Base-by-base conservation (phyloP, 1,140 invertebrate species). In the Lasioglossum baleicum region DNA sequence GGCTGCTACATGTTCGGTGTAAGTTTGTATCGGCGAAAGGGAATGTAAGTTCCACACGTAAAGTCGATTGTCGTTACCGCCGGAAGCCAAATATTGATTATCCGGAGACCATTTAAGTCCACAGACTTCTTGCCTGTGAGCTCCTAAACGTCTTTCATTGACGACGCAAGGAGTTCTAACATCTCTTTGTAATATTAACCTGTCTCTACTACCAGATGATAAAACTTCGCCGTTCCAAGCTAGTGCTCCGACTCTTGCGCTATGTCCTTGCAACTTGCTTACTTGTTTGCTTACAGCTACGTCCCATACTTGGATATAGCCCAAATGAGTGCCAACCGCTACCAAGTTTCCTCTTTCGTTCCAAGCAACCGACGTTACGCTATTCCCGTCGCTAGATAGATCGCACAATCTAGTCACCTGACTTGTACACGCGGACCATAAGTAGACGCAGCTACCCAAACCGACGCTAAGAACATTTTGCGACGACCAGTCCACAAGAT, bases 21-120 rank as follows among this genome's bases (percentile, higher is more conserved):
- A 99, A 0, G 98, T 99, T 92, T 99, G 98, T 58, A 98, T 96
- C 0, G 98, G 98, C 15, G 96, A 95, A 2, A 96, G 93, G 1
- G 97, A 97, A 90, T 98, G 98, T 83, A 97, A 93, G 92, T 99
- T 99, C 99, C 99, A 99, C 2, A 99, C 98, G 92, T 99, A 98
- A 7, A 99, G 93, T 83, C 98, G 96, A 94, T 99, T 99, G 92
- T 99, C 99, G 93, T 99, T 99, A 48, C 99, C 99, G 61, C 99
- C 99, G 8, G 98, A 99, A 1, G 99, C 99, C 48, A 99, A 93
- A 91, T 99, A 98, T 91, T 99, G 98, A 88, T 99, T 98, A 92
- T 99, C 99, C 0, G 99, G 99, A 17, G 99, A 99, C 99, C 99
- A 99, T 93, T 99, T 99, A 5, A 99, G 92, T 0, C 99, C 99